A percentile compares a stretch with the other conserved stretches of the same genome.
phyloP scores from a whole-genome alignment of 1,140 invertebrate genomes.

The Oncopodura yosiiana region DNA sequence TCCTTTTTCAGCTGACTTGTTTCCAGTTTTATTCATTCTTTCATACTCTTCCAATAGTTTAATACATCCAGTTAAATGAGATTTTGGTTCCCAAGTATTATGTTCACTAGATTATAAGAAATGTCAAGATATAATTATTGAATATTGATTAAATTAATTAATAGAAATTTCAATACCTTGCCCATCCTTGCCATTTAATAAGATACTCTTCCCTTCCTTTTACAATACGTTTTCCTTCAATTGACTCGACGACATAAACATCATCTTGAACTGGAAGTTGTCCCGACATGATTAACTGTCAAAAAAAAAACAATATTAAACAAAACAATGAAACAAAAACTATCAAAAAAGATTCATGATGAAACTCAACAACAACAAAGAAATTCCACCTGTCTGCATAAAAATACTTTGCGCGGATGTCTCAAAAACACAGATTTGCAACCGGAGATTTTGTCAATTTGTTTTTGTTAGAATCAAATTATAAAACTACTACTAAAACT shows the following conservation, averaged over 20 bases:
- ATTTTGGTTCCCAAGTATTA: constrained; percentile 15
- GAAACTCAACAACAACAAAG: no score
- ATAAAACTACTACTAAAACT: not conserved
- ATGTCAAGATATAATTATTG: not conserved
- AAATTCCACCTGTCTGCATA: no score
- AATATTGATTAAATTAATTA: not conserved
- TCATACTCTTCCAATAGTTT: constrained; percentile 1
- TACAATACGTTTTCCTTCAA: not conserved
- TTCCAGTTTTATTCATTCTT: not conserved
- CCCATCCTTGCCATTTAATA: constrained; percentile 20
- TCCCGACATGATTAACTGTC: not conserved
- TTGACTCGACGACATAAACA: constrained; percentile 11
- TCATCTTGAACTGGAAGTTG: not conserved
- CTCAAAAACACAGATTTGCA: no score
- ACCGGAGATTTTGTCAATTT: not conserved
- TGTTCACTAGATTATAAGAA: not conserved
- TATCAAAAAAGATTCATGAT: not conserved
- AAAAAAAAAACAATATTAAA: no score
- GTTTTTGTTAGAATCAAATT: not conserved
- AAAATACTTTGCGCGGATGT: no score
- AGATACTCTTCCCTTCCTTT: constrained; percentile 6
- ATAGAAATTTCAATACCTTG: not conserved
- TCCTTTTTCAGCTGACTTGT: not conserved
- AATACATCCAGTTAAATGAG: not conserved
- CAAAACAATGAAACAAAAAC: not conserved